A percentile compares a stretch with the other conserved stretches of the same genome.
These are phyloP conservation scores for Holothuria scabra DNA, from an alignment of 53 echinoderm and acorn worm genomes.

Conservation along the genomic window DNA sequence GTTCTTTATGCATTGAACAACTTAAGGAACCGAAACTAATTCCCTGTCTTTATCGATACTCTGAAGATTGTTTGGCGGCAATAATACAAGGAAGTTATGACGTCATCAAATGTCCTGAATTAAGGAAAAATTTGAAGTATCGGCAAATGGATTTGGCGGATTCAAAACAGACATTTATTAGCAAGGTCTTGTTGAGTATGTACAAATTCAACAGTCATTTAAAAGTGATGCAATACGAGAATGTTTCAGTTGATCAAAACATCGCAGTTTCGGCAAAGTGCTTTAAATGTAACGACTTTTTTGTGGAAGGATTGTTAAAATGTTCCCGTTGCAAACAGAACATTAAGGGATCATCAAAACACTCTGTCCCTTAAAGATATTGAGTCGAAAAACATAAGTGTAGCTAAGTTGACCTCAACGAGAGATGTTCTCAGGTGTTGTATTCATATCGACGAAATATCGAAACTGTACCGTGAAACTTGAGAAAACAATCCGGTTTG, in stretches of 20 bases:
- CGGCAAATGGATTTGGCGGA: neutral
- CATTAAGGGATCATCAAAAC: conserved; percentile 10
- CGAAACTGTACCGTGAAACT: neutral
- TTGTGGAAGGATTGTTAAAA: conserved; percentile 2
- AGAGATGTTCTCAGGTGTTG: neutral
- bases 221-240: neutral
- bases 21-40: too few relatives aligned
- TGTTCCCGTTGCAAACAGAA: neutral
- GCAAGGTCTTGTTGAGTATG: neutral
- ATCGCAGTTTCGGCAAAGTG: neutral
- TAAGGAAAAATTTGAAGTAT: neutral
- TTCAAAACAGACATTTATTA: conserved; percentile 11
- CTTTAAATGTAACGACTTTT: conserved; percentile 20
- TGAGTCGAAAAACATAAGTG: neutral
- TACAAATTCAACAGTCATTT: neutral
- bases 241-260: neutral
- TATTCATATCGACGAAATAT: neutral
- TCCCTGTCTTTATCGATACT: too few relatives aligned
- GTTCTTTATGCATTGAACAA: too few relatives aligned
- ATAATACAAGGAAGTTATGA: too few relatives aligned
- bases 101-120: neutral
- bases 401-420: conserved; percentile 1
- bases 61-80: too few relatives aligned
- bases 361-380: neutral
- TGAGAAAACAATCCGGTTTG: conserved; percentile 12